Percentiles rank a stretch among this genome's conserved stretches.
Conservation (phyloP, 2,888 invertebrate species). For the Microchrysa polita region DNA sequence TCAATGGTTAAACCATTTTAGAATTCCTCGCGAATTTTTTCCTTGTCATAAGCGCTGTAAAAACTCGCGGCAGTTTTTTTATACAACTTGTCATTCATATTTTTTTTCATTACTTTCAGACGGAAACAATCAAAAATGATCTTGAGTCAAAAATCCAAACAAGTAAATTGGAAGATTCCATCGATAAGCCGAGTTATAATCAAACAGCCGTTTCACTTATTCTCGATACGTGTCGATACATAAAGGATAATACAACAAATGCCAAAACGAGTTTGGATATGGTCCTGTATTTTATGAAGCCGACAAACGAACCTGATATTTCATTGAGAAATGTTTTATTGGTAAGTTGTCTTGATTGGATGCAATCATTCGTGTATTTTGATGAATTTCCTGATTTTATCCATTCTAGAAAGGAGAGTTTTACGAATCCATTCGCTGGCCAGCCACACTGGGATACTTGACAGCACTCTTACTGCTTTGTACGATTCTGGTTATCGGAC, state of each 20-base stretch:
- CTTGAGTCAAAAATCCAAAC: slow-evolving; percentile 76
- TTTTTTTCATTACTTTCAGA: slow-evolving; percentile 65
- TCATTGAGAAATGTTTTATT: slow-evolving; percentile 61
- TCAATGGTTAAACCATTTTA: too few species aligned
- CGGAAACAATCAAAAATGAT: slow-evolving; percentile 78
- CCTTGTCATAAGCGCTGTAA: too few species aligned
- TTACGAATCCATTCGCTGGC: slow-evolving; percentile 64
- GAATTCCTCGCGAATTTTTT: too few species aligned
- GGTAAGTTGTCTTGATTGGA: slow-evolving; percentile 54
- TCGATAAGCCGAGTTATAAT: slow-evolving; percentile 81
- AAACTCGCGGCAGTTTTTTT: too few species aligned
- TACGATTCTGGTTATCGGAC: slow-evolving; percentile 64
- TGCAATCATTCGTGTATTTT: too few species aligned
- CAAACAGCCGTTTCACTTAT: slow-evolving; percentile 78
- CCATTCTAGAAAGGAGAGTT: slow-evolving; percentile 58
- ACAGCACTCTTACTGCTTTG: slow-evolving; percentile 62
- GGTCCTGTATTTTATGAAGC: slow-evolving; percentile 64
- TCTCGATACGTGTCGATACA: slow-evolving; percentile 73
- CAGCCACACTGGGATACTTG: slow-evolving; percentile 63
- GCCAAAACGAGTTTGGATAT: slow-evolving; percentile 69
- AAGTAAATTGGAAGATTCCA: slow-evolving; percentile 75
- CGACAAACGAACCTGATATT: slow-evolving; percentile 57
- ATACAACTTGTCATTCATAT: too few species aligned
- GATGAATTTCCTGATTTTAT: too few species aligned
- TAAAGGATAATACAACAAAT: slow-evolving; percentile 78